These are phyloP conservation scores for Pimephales promelas DNA, from an alignment of 2,113 vertebrate species.

Conservation along the genomic window DNA sequence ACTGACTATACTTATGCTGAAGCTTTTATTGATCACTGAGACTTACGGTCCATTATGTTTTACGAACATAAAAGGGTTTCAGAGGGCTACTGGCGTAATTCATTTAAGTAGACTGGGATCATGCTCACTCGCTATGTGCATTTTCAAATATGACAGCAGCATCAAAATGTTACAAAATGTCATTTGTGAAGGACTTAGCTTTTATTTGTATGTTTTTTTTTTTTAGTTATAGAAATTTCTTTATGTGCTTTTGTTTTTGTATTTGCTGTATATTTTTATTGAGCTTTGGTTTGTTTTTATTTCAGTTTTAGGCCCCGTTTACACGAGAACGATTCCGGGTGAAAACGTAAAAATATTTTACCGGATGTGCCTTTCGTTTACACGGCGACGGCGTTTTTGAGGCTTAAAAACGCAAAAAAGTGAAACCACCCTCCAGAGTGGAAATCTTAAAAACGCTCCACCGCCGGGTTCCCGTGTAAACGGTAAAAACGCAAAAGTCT, in stretches of 20 bases:
- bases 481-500: too few species aligned
- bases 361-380: too few species aligned
- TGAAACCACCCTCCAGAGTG: too few species aligned
- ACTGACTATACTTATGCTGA: conserved; percentile 33
- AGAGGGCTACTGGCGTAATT: conserved; percentile 31
- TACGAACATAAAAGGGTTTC: conserved; percentile 44
- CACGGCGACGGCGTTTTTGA: too few species aligned
- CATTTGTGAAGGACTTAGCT: background rate
- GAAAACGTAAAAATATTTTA: too few species aligned
- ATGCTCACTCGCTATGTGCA: background rate
- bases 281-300: background rate
- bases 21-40: conserved; percentile 55
- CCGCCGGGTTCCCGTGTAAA: too few species aligned
- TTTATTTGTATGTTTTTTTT: background rate
- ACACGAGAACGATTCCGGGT: too few species aligned
- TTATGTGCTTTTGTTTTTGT: background rate
- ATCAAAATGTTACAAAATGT: conserved; percentile 6
- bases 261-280: background rate
- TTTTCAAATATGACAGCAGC: background rate
- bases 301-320: too few species aligned
- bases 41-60: conserved; percentile 58
- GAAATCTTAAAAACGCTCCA: too few species aligned
- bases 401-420: too few species aligned
- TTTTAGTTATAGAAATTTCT: background rate
- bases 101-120: conserved; percentile 29